Conservation (phyloP, 2,888 invertebrate genomes). For the Folsomia candida region DNA sequence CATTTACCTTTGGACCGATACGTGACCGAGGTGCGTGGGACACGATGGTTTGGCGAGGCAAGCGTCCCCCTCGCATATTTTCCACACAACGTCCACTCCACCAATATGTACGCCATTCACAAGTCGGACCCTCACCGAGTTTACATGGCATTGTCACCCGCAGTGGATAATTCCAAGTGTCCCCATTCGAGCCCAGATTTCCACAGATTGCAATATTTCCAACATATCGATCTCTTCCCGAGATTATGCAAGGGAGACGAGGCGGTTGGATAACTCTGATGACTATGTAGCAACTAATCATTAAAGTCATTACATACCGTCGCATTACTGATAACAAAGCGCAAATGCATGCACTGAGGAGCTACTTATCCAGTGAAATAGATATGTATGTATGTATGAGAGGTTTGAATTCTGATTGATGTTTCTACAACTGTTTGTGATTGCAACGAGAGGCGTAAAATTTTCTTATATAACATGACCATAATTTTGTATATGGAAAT, state of each 20-base stretch:
- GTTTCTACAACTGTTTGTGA: no score
- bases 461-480: no score
- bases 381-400: no score
- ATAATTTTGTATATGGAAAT: no score
- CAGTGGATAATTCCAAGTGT: slow-evolving; percentile 18
- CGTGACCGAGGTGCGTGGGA: slow-evolving; percentile 7
- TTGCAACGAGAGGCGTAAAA: no score
- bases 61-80: slow-evolving; percentile 37
- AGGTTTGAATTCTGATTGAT: no score
- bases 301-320: no score
- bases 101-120: slow-evolving; percentile 47
- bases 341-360: not conserved
- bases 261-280: no score
- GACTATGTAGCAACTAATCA: no score
- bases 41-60: slow-evolving; percentile 36
- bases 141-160: slow-evolving; percentile 44
- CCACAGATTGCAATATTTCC: slow-evolving; percentile 40
- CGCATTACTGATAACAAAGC: no score
- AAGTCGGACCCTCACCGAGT: slow-evolving; percentile 29
- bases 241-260: no score
- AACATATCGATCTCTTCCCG: slow-evolving; percentile 35
- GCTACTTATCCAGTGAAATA: no score
- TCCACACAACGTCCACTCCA: slow-evolving; percentile 32
- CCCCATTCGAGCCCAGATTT: slow-evolving; percentile 33
- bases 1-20: slow-evolving; percentile 24